Conservation (phyloP, 2,888 invertebrate genomes). For the Lumbricus terrestris region DNA sequence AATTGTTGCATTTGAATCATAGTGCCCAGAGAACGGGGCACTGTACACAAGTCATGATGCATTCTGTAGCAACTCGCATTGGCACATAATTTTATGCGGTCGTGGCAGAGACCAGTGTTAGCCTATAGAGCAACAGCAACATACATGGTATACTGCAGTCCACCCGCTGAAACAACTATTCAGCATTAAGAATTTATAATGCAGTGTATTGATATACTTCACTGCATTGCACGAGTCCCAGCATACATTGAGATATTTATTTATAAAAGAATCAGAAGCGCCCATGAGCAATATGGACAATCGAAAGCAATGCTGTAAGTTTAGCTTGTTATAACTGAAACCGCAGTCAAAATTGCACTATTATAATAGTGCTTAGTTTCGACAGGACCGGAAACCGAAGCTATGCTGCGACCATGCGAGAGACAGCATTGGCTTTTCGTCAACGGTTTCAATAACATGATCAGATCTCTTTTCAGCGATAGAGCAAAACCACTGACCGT, state of each 20-base stretch:
- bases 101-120: neutral
- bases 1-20: too few relatives aligned
- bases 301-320: neutral
- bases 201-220: neutral
- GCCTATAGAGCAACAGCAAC: neutral
- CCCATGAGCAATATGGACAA: neutral
- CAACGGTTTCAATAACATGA: neutral
- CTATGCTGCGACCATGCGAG: neutral
- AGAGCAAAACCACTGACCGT: neutral
- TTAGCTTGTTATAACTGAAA: neutral
- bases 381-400: neutral
- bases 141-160: neutral
- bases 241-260: neutral
- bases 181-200: too few relatives aligned
- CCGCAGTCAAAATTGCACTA: neutral
- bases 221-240: neutral
- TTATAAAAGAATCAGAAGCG: neutral
- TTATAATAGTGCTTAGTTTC: neutral
- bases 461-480: neutral
- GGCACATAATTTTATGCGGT: too few relatives aligned
- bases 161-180: too few relatives aligned
- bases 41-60: too few relatives aligned
- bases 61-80: too few relatives aligned
- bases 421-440: neutral
- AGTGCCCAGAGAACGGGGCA: neutral